A percentile compares a stretch with the other conserved stretches of the same genome.
phyloP scores from a whole-genome alignment of 1,140 invertebrate genomes.

The Caerostris extrusa region DNA sequence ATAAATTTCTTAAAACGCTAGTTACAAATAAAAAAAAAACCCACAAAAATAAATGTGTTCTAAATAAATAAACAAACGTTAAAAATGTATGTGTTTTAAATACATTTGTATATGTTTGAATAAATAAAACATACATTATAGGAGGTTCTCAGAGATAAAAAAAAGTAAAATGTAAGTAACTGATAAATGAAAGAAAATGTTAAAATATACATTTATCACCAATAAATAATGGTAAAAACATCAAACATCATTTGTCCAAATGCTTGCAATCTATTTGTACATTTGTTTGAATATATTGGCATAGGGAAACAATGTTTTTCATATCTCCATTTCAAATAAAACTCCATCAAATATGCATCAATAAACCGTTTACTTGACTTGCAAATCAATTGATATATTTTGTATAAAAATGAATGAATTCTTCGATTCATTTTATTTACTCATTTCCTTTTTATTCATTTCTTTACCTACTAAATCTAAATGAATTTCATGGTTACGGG shows the following conservation, averaged over 20 bases:
- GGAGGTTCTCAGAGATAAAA: neutral
- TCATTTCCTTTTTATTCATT: too few species aligned
- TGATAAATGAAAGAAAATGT: neutral
- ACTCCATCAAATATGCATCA: constrained; percentile 2
- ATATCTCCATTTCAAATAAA: neutral
- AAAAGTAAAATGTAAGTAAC: neutral
- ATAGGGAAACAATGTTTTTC: neutral
- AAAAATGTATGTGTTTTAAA: too few species aligned
- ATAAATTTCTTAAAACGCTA: too few species aligned
- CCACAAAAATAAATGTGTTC: too few species aligned
- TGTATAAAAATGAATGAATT: too few species aligned
- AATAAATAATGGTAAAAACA: neutral
- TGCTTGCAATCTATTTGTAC: neutral
- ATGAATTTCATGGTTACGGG: neutral
- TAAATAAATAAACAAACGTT: too few species aligned
- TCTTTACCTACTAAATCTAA: neutral
- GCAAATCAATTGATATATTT: too few species aligned
- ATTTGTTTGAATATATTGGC: neutral
- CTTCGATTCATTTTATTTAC: too few species aligned
- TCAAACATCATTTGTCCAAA: neutral
- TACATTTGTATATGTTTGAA: too few species aligned
- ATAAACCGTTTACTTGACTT: neutral
- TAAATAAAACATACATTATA: too few species aligned
- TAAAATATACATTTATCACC: neutral
- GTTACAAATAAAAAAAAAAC: too few species aligned